Evolutionary conservation across 92 coral and sea anemone genomes (phyloP).

Genomic region (Nematostella vectensis): DNA sequence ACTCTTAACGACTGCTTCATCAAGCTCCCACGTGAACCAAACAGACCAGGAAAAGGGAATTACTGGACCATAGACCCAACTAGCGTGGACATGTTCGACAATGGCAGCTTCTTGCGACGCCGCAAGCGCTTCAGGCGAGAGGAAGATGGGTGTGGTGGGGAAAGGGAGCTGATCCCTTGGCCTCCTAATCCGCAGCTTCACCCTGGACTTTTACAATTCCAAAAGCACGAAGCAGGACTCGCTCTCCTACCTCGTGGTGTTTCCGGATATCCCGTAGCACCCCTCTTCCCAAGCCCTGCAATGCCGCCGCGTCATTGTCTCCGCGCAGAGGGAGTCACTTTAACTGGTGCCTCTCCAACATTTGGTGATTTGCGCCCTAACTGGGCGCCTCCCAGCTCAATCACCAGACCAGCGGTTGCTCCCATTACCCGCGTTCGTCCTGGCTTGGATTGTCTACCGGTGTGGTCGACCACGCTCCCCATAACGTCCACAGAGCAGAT

Average conservation of each 20-base stretch:
- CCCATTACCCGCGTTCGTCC: not conserved
- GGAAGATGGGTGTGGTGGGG: not conserved
- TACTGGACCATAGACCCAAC: slow-evolving; percentile 82
- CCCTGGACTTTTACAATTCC: not conserved
- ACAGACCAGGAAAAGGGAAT: slow-evolving; percentile 60
- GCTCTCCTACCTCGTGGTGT: not conserved
- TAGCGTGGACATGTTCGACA: slow-evolving; percentile 73
- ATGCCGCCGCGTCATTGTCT: not conserved
- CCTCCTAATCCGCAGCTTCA: not conserved
- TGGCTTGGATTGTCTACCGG: not conserved
- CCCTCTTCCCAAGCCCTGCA: not conserved
- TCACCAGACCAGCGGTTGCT: not conserved
- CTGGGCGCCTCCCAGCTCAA: not conserved
- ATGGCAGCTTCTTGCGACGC: slow-evolving; percentile 83
- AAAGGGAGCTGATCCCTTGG: not conserved
- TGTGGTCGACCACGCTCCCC: slow-evolving; percentile 1
- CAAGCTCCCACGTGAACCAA: slow-evolving; percentile 61
- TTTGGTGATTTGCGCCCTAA: slow-evolving; percentile 1
- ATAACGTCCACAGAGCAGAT: not conserved
- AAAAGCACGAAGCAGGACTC: not conserved
- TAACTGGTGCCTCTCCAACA: not conserved
- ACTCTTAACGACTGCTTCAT: slow-evolving; percentile 89
- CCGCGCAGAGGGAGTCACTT: not conserved
- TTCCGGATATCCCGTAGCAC: not conserved
- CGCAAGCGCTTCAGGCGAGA: slow-evolving; percentile 55